These are phyloP conservation scores for Columba guinea DNA, from an alignment of 2,797 vertebrate species.

Conservation along the genomic window DNA sequence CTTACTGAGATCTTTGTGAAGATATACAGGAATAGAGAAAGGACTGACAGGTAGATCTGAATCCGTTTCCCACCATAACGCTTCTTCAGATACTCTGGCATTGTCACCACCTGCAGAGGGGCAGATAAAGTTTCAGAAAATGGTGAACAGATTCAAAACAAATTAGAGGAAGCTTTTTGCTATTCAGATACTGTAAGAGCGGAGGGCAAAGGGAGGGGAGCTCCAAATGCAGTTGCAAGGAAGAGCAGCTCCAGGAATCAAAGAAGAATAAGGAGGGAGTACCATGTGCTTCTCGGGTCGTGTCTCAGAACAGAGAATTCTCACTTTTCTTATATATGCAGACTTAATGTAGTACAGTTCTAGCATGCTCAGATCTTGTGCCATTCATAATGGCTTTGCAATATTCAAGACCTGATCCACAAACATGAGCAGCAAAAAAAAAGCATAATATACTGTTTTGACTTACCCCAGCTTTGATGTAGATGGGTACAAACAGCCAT, in stretches of 20 bases:
- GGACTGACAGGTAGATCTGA: slow-evolving; percentile 89
- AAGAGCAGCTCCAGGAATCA: background rate
- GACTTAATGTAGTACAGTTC: background rate
- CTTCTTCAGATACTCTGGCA: slow-evolving; percentile 94
- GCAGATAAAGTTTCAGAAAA: background rate
- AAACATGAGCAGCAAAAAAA: background rate
- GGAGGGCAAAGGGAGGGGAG: background rate
- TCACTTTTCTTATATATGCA: background rate
- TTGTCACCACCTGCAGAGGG: slow-evolving; percentile 88
- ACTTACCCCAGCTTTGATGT: slow-evolving; percentile 92
- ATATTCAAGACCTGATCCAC: background rate
- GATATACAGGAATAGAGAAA: slow-evolving; percentile 87
- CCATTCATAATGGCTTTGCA: background rate
- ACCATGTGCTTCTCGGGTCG: background rate
- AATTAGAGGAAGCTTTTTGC: background rate
- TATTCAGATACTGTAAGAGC: background rate
- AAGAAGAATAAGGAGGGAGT: background rate
- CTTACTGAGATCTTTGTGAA: slow-evolving; percentile 95
- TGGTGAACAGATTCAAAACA: background rate
- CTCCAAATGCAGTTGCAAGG: background rate
- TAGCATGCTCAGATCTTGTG: background rate
- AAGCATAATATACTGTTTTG: background rate
- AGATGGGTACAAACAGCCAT: slow-evolving; percentile 97
- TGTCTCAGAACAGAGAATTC: background rate
- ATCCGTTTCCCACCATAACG: slow-evolving; percentile 92